These are phyloP conservation scores for Cheilosia vulpina DNA, from an alignment of 2,888 invertebrate species.

Conservation along the genomic window DNA sequence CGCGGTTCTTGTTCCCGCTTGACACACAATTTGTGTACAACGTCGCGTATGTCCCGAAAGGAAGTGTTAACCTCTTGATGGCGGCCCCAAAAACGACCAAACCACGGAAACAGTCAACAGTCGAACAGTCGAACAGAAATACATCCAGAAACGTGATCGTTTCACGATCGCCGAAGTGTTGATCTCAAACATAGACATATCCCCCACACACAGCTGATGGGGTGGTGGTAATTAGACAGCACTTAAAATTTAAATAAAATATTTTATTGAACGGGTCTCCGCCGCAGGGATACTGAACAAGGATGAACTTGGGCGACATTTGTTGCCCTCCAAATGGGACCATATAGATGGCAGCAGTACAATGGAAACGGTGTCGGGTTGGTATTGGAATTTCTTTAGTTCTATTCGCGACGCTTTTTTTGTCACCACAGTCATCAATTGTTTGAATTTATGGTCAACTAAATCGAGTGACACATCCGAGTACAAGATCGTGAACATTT, in stretches of 20 bases:
- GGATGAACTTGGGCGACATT: slow-evolving; percentile 62
- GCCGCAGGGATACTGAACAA: slow-evolving; percentile 7
- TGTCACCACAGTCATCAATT: slow-evolving; percentile 76
- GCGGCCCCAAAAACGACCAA: slow-evolving; percentile 61
- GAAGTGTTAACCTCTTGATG: slow-evolving; percentile 73
- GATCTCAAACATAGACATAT: slow-evolving; percentile 46
- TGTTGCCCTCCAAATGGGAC: slow-evolving; percentile 57
- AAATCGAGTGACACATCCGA: slow-evolving; percentile 76
- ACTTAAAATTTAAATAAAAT: slow-evolving; percentile 74
- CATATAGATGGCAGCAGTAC: slow-evolving; percentile 54
- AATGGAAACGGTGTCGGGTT: slow-evolving; percentile 64
- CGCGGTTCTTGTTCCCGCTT: slow-evolving; percentile 71
- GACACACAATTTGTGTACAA: slow-evolving; percentile 71
- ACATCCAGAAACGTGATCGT: slow-evolving; percentile 70
- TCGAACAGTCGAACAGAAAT: slow-evolving; percentile 23
- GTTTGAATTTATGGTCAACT: slow-evolving; percentile 76
- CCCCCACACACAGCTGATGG: slow-evolving; percentile 36
- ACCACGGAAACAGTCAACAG: slow-evolving; percentile 39
- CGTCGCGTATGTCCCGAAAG: slow-evolving; percentile 66
- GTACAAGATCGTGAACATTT: slow-evolving; percentile 77
- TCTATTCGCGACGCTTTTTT: slow-evolving; percentile 59
- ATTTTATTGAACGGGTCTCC: slow-evolving; percentile 63
- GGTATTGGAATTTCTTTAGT: slow-evolving; percentile 54
- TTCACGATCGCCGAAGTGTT: slow-evolving; percentile 67
- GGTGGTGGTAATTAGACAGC: slow-evolving; percentile 71